These are phyloP conservation scores for Caenorhabditis macrosperma DNA, from an alignment of 2,888 invertebrate genomes.

Conservation along the genomic window DNA sequence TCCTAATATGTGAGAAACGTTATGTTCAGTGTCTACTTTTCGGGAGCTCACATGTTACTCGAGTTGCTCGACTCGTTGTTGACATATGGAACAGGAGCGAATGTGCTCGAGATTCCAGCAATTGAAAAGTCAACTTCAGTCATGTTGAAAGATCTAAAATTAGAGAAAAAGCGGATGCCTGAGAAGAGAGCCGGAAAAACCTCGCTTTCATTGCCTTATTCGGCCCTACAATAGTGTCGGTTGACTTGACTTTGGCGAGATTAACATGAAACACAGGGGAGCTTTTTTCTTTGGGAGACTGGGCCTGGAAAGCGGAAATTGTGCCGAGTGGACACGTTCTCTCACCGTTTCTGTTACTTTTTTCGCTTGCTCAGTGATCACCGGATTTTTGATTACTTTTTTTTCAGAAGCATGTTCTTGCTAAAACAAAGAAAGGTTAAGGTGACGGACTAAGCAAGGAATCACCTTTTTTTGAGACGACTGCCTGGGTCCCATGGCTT, in stretches of 20 bases:
- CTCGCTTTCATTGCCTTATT: slow-evolving; percentile 29
- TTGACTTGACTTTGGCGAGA: slow-evolving; percentile 37
- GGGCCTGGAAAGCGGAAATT: too few species aligned
- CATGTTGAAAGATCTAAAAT: slow-evolving; percentile 56
- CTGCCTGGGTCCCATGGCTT: slow-evolving; percentile 20
- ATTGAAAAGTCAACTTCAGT: slow-evolving; percentile 51
- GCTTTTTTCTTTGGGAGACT: neutral
- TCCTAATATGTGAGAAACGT: neutral
- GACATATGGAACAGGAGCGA: slow-evolving; percentile 41
- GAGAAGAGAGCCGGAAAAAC: too few species aligned
- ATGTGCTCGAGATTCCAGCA: slow-evolving; percentile 47
- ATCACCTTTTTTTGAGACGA: slow-evolving; percentile 16
- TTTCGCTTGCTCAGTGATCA: slow-evolving; percentile 3
- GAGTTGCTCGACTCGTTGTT: slow-evolving; percentile 21
- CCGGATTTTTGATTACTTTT: neutral
- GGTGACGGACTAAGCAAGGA: neutral
- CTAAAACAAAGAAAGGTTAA: neutral
- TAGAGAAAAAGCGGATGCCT: too few species aligned
- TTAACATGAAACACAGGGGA: slow-evolving; percentile 31
- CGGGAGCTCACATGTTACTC: neutral
- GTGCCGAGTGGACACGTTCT: too few species aligned
- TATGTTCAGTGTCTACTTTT: neutral
- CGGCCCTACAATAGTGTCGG: slow-evolving; percentile 50
- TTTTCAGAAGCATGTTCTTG: neutral
- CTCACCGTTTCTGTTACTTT: neutral